A percentile compares a stretch with the other conserved stretches of the same genome.
Evolutionary conservation across 2,113 vertebrate species (phyloP).

Genomic region (Cromileptes altivelis): DNA sequence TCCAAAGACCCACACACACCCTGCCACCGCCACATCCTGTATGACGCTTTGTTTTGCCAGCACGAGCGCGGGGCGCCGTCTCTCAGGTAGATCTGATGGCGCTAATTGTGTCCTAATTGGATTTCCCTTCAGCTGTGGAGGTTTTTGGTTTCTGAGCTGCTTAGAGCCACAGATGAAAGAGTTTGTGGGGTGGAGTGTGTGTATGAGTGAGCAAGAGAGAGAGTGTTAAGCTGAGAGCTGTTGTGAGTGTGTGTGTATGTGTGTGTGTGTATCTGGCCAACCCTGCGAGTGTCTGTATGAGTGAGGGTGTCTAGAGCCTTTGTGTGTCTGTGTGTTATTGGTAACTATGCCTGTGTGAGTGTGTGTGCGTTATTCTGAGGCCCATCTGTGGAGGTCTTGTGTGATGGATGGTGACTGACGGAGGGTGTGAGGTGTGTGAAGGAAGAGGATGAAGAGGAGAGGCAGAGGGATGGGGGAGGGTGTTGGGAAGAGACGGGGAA

Average conservation of each 20-base stretch:
- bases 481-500: slow-evolving; percentile 41
- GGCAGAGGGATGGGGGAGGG: slow-evolving; percentile 61
- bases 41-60: slow-evolving; percentile 60
- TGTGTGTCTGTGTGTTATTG: slow-evolving; percentile 19
- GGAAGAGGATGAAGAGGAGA: slow-evolving; percentile 53
- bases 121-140: slow-evolving; percentile 34
- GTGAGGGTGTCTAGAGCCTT: slow-evolving; percentile 15
- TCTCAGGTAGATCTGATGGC: slow-evolving; percentile 66
- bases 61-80: background rate
- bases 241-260: slow-evolving; percentile 14
- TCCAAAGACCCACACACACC: background rate
- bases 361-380: slow-evolving; percentile 23
- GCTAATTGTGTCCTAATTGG: slow-evolving; percentile 71
- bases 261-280: slow-evolving; percentile 36
- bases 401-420: slow-evolving; percentile 75
- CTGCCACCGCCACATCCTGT: background rate
- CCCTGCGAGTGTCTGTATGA: slow-evolving; percentile 5
- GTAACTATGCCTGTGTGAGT: background rate
- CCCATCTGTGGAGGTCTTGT: slow-evolving; percentile 73
- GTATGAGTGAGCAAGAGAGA: background rate
- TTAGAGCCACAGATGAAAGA: slow-evolving; percentile 49
- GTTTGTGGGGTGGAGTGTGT: slow-evolving; percentile 24
- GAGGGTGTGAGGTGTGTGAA: slow-evolving; percentile 74
- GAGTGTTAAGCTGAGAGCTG: slow-evolving; percentile 25
- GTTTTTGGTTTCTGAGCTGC: slow-evolving; percentile 44